Conservation (phyloP, 2,888 invertebrate genomes). For the Metallyticus violacea region DNA sequence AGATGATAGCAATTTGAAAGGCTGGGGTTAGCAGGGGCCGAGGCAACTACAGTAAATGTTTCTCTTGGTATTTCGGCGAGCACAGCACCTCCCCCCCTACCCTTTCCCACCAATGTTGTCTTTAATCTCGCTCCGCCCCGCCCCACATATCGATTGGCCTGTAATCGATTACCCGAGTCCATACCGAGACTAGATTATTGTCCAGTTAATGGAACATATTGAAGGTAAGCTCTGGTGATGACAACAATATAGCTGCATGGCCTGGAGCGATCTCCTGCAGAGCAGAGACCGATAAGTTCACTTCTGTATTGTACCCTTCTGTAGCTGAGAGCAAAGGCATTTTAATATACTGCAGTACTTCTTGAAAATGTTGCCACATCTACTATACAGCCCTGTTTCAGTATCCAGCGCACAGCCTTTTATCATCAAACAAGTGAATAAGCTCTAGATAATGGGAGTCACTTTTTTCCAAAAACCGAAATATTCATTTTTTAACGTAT, state of each 20-base stretch:
- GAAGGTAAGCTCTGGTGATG: neutral
- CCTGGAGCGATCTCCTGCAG: neutral
- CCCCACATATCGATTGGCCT: neutral
- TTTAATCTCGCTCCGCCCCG: neutral
- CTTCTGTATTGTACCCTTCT: too few species aligned
- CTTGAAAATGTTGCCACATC: too few species aligned
- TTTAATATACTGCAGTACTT: too few species aligned
- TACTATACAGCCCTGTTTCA: too few species aligned
- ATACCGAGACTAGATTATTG: neutral
- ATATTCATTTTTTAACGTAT: too few species aligned
- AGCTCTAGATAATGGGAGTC: too few species aligned
- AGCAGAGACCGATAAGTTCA: too few species aligned
- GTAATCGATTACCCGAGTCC: neutral
- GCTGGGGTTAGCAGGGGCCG: too few species aligned
- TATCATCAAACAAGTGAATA: too few species aligned
- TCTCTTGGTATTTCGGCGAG: neutral
- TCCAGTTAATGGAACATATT: neutral
- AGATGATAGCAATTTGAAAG: neutral
- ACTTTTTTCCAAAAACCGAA: too few species aligned
- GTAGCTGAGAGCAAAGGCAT: too few species aligned
- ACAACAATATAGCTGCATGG: neutral
- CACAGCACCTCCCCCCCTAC: neutral
- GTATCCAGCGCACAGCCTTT: too few species aligned
- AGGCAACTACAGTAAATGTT: neutral
- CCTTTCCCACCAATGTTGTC: neutral